phyloP scores from a whole-genome alignment of 2,797 vertebrate genomes.

The Notoglanidium macrostoma region DNA sequence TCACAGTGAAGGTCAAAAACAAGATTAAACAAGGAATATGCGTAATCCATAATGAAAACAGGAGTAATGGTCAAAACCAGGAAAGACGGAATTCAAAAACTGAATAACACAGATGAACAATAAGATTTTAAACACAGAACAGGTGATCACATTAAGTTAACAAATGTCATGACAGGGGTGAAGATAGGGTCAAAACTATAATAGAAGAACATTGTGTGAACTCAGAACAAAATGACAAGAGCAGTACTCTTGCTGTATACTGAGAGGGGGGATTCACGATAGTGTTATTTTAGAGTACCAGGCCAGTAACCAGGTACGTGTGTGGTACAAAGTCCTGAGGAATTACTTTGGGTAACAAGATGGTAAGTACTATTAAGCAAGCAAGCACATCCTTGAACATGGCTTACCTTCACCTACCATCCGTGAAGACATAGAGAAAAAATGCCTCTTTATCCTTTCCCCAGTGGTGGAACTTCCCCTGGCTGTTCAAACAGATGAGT shows the following conservation, averaged over 20 bases:
- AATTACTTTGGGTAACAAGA: background rate
- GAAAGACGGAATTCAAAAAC: background rate
- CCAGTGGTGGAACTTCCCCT: background rate
- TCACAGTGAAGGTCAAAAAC: background rate
- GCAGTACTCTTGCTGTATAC: background rate
- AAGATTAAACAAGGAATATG: background rate
- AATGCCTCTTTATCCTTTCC: background rate
- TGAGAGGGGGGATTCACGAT: background rate
- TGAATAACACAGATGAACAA: background rate
- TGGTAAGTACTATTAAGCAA: background rate
- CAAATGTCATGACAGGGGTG: background rate
- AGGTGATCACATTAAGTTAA: background rate
- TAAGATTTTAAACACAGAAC: background rate
- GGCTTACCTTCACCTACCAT: background rate
- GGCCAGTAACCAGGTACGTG: background rate
- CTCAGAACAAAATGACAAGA: background rate
- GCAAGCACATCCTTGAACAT: background rate
- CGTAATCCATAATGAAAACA: background rate
- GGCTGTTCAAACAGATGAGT: background rate
- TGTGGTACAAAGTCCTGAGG: background rate
- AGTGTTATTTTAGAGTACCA: background rate
- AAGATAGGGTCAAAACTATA: background rate
- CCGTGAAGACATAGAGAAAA: background rate
- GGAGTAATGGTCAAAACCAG: background rate
- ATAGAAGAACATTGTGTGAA: background rate